Evolutionary conservation across 2,113 vertebrate genomes (phyloP), one percentile per base, ranked within the genome.

Genomic region (Romanogobio albipinnatus): DNA sequence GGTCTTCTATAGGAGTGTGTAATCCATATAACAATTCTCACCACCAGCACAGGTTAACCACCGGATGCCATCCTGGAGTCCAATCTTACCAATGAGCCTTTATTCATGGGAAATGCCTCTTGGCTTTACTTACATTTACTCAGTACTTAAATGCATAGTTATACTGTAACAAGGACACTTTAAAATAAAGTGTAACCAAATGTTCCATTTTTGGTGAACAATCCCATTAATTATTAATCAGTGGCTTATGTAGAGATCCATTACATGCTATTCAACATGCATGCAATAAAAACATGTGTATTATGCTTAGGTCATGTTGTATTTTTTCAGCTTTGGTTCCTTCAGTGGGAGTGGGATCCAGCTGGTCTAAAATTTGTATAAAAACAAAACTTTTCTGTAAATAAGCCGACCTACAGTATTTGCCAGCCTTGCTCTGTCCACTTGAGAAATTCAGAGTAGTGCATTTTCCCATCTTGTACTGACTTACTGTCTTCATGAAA

Each of bases 291-390:
- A 45, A 19, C 33, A 36, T 64, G 33, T 64, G 49, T 80, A 43
- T 51, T 62, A 36, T 51, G 39, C 9, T n/a, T 24, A 47, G 68
- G 15, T 53, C 15, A 61, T 39, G 45, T 62, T 33, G n/a, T 80
- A 47, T 84, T 84, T 75, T 70, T 75, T 84, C 86, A 84, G 86
- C 76, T 87, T 56, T 51, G 14, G 15, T 2, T 74, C 9, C 39
- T 77, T 33, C 29, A 84, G n/a, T 17, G 47, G 82, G 15, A 62
- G 77, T 62, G 56, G n/a, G 15, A 80, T 49, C 15, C 59, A 64
- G 58, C 77, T 64, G 77, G 33, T 19, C 59, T 80, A 33, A 4
- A 76, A 76, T 53, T 51, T 5, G 29, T 29, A 47, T 26, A 64
- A 45, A 62, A 43, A 3, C n/a, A 24, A 24, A 47, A 47, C 1